Conservation (phyloP, 2,797 vertebrate genomes). For the Pangasius krempfi region DNA sequence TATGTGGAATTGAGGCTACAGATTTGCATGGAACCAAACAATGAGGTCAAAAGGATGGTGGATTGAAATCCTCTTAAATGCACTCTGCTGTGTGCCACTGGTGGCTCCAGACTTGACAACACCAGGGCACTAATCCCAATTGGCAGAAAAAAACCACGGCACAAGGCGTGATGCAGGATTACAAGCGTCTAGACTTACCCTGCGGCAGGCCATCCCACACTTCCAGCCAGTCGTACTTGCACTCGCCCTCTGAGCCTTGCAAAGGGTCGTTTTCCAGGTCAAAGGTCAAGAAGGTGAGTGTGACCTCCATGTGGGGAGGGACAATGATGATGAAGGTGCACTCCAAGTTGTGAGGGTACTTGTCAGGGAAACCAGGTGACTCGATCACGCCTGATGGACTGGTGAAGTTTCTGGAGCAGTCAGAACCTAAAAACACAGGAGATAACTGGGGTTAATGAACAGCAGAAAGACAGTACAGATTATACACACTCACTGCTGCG, state of each 20-base stretch:
- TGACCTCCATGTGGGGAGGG: constrained; percentile 90
- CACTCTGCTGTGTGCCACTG: constrained; percentile 63
- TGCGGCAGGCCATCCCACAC: constrained; percentile 97
- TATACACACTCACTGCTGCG: constrained; percentile 3
- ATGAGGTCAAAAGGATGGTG: constrained; percentile 53
- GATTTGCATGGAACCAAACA: constrained; percentile 51
- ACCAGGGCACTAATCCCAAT: constrained; percentile 77
- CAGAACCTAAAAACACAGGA: constrained; percentile 80
- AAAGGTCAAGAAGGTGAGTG: constrained; percentile 92
- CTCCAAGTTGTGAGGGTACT: constrained; percentile 96
- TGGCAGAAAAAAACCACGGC: constrained; percentile 30
- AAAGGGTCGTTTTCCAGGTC: constrained; percentile 96
- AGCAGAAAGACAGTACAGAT: background rate
- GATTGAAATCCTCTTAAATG: constrained; percentile 54
- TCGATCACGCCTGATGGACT: constrained; percentile 88
- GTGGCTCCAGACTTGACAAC: constrained; percentile 83
- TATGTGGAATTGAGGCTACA: constrained; percentile 34
- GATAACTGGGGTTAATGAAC: background rate
- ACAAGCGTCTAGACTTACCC: constrained; percentile 82
- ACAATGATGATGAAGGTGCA: constrained; percentile 93
- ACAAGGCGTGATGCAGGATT: constrained; percentile 28
- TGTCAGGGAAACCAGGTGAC: constrained; percentile 96
- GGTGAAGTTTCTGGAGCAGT: constrained; percentile 96
- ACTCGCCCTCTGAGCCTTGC: constrained; percentile 89
- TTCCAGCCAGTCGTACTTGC: constrained; percentile 98